These are phyloP conservation scores for Flexamia atlantica DNA, from an alignment of 2,888 invertebrate genomes.

Conservation along the genomic window DNA sequence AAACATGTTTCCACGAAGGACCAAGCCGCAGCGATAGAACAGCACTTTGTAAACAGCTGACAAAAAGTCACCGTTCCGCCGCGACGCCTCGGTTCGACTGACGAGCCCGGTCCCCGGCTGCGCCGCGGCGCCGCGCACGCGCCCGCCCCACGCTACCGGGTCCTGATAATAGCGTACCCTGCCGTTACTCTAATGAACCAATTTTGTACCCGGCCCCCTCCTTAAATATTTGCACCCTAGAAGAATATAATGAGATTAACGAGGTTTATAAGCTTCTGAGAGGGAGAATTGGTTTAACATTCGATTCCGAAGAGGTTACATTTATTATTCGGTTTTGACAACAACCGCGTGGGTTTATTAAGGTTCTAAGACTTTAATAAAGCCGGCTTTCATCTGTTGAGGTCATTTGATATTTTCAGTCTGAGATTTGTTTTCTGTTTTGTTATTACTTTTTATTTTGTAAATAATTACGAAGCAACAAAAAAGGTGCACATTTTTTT, in stretches of 20 bases:
- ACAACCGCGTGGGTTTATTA: too few relatives aligned
- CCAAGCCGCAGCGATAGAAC: background rate
- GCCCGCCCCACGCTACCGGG: conserved; percentile 8
- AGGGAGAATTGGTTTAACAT: conserved; percentile 1
- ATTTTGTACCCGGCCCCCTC: conserved; percentile 36
- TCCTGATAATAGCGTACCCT: conserved; percentile 23
- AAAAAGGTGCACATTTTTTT: too few relatives aligned
- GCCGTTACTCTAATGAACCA: conserved; percentile 53
- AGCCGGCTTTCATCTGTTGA: too few relatives aligned
- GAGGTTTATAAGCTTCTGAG: background rate
- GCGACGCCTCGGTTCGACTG: conserved; percentile 16
- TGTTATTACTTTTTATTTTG: too few relatives aligned
- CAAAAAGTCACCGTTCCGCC: background rate
- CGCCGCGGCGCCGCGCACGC: conserved; percentile 51
- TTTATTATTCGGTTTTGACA: background rate
- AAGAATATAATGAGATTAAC: conserved; percentile 40
- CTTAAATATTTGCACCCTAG: conserved; percentile 40
- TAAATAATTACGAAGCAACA: too few relatives aligned
- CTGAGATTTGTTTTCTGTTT: too few relatives aligned
- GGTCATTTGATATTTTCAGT: too few relatives aligned
- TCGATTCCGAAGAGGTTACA: background rate
- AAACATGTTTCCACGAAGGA: background rate
- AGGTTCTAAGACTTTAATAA: too few relatives aligned
- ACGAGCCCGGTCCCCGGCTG: background rate
- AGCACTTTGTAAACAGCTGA: conserved; percentile 27